Conservation (phyloP, 2,797 vertebrate genomes). For the Gallirallus australis region DNA sequence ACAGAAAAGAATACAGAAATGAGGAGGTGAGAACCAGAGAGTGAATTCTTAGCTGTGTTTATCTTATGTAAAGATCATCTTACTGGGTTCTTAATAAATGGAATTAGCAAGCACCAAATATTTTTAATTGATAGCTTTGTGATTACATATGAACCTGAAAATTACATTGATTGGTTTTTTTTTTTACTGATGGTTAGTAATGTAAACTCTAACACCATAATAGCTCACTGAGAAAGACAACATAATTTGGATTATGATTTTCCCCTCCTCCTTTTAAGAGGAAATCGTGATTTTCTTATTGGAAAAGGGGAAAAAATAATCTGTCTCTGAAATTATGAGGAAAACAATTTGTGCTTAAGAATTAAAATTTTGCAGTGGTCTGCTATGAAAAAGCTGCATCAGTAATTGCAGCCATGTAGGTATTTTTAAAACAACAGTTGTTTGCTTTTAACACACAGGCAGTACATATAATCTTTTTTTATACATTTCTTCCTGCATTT, state of each 20-base stretch:
- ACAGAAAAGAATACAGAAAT: neutral
- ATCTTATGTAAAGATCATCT: neutral
- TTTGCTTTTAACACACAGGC: neutral
- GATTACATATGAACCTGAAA: neutral
- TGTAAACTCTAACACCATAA: neutral
- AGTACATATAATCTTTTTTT: neutral
- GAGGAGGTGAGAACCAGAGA: neutral
- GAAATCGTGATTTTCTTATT: neutral
- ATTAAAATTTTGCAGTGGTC: neutral
- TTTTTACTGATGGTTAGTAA: neutral
- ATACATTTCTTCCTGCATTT: neutral
- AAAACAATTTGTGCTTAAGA: neutral
- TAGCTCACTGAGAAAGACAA: neutral
- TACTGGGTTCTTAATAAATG: neutral
- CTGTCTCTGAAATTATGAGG: neutral
- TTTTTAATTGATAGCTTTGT: neutral
- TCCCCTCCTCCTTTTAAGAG: neutral
- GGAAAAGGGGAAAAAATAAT: neutral
- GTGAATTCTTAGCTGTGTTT: neutral
- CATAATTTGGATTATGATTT: rapidly evolving
- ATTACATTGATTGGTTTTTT: neutral
- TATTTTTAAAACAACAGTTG: neutral
- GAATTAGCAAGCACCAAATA: neutral
- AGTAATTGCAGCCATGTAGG: neutral
- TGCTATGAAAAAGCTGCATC: neutral